Evolutionary conservation across 2,888 invertebrate genomes (phyloP).

Genomic region (Cerastoderma edule): DNA sequence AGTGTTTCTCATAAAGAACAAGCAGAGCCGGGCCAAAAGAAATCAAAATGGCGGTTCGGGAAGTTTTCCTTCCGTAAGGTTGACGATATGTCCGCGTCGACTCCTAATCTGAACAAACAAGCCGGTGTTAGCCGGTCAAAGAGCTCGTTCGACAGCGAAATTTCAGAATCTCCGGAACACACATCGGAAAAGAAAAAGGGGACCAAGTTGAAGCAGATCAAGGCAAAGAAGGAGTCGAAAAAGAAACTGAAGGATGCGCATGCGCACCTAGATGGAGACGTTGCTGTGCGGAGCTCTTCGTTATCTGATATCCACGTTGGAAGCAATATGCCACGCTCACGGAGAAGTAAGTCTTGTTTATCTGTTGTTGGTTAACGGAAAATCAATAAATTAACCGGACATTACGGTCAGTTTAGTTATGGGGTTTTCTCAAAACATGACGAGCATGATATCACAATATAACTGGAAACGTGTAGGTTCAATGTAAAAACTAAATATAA

Average conservation of each 20-base stretch:
- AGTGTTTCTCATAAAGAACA: constrained; percentile 29
- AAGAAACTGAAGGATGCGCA: constrained; percentile 35
- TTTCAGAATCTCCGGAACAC: constrained; percentile 14
- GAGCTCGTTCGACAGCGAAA: constrained; percentile 16
- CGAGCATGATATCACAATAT: no score
- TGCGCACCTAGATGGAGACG: not conserved
- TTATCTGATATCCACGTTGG: constrained; percentile 30
- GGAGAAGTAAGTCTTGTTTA: constrained; percentile 59
- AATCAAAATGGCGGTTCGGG: constrained; percentile 50
- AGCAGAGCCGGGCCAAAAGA: constrained; percentile 21
- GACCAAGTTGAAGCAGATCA: constrained; percentile 47
- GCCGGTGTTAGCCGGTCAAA: constrained; percentile 5
- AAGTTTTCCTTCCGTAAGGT: constrained; percentile 54
- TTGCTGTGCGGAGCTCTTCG: constrained; percentile 41
- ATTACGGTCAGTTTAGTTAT: no score
- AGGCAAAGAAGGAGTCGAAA: constrained; percentile 51
- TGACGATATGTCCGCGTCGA: constrained; percentile 45
- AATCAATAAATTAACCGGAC: no score
- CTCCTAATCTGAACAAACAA: constrained; percentile 43
- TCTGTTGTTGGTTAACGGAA: no score
- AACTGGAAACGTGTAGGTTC: no score
- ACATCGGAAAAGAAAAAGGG: constrained; percentile 34
- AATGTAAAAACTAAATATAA: no score
- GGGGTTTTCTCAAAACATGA: no score
- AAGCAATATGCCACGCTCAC: constrained; percentile 34